Evolutionary conservation across 2,797 vertebrate genomes (phyloP), one percentile per base, ranked within the genome.

Genomic region (Propithecus deckenii): DNA sequence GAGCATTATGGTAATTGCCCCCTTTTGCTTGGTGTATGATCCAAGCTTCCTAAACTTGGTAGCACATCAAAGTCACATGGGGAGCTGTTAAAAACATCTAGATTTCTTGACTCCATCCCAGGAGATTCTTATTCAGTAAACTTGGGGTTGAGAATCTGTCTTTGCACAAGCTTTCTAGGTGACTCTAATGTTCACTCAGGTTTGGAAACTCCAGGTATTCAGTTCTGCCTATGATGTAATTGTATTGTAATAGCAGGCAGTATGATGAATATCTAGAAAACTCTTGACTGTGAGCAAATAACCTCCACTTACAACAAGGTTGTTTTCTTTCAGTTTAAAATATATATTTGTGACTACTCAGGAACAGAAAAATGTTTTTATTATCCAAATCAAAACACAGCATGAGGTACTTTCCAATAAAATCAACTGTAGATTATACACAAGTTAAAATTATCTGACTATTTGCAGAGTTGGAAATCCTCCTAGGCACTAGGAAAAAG

Each of bases 401-500:
- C 80, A 96, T 96, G 97, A 98, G 97, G 95, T 80, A 76, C 76
- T 98, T 98, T 97, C 97, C 97, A 98, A 93, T 98, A 98, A 98
- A 98, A 98, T 97, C 96, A 98, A 89, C 88, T 69, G 96, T 93
- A 98, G 98, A 98, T 98, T 97, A 98, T 95, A 97, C 89, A 95
- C 89, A 93, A 96, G 96, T 98, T 71, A 97, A 97, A 98, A 98
- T 97, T 97, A 98, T 90, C 96, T 98, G 96, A 92, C 85, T 98
- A 92, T 96, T 97, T 98, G 96, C 97, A 95, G 96, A 97, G 95
- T 98, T 98, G 97, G 96, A 98, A 98, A 99, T 98, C 98, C 98
- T 98, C 97, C 97, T 94, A 98, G 98, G 92, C 96, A 97, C 96
- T 93, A 98, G 94, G 72, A 97, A 98, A 96, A 95, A 98, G 98